Percentiles rank a stretch among this genome's conserved stretches.
Evolutionary conservation across 30 jellyfish, hydroid and myxozoan species (phyloP).

Genomic region (Cassiopea andromeda): DNA sequence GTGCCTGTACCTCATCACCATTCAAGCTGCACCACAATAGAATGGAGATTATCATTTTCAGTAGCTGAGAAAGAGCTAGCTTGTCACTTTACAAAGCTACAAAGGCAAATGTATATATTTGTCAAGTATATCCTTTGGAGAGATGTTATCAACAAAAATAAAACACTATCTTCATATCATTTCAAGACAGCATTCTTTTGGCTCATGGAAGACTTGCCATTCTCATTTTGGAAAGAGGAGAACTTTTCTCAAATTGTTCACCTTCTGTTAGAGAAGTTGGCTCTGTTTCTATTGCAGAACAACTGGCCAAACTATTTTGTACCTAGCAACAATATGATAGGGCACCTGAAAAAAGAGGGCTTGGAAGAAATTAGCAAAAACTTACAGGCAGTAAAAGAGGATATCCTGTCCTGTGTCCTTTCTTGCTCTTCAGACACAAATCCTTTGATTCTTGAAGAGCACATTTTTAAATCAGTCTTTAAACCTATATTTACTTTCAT

Average conservation of each 20-base stretch:
- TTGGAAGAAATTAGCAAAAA: neutral
- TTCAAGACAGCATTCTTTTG: neutral
- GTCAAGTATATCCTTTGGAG: neutral
- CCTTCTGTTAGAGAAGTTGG: neutral
- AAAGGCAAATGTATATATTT: neutral
- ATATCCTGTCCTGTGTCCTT: neutral
- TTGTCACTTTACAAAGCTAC: neutral
- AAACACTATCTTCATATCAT: neutral
- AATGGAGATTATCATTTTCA: neutral
- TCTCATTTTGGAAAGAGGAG: neutral
- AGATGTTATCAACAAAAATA: neutral
- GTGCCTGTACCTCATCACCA: neutral
- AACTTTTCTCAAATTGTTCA: slow-evolving; percentile 1
- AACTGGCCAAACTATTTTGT: neutral
- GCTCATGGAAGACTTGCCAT: neutral
- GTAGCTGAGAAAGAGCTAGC: neutral
- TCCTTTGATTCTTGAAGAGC: neutral
- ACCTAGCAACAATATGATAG: neutral
- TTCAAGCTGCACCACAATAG: neutral
- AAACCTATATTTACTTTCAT: neutral
- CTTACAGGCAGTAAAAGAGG: neutral
- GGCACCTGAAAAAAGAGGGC: neutral
- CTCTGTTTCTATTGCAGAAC: neutral
- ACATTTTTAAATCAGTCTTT: neutral
- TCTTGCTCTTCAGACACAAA: neutral